phyloP scores from a whole-genome alignment of 2,888 invertebrate species.

The Ochropacha duplaris region DNA sequence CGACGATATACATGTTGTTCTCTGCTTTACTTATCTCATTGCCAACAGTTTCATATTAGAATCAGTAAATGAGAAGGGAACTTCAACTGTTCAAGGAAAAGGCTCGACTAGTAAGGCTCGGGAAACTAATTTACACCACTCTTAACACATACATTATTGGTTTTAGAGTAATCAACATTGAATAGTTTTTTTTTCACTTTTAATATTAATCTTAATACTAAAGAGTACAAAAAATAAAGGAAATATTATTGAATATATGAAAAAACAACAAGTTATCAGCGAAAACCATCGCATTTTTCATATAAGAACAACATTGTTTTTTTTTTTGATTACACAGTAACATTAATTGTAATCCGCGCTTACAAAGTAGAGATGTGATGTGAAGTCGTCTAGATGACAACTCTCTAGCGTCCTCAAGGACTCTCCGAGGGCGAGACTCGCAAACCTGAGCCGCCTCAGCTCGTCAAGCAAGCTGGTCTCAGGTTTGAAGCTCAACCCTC shows the following conservation, averaged over 20 bases:
- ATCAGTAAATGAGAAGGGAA: slow-evolving; percentile 47
- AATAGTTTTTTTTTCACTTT: slow-evolving; percentile 74
- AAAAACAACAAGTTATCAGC: slow-evolving; percentile 80
- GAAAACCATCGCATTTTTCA: slow-evolving; percentile 75
- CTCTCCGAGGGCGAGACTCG: slow-evolving; percentile 19
- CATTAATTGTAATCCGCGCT: slow-evolving; percentile 72
- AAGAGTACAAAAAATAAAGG: slow-evolving; percentile 84
- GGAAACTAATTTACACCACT: slow-evolving; percentile 78
- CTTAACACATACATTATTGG: slow-evolving; percentile 77
- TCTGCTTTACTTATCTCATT: slow-evolving; percentile 34
- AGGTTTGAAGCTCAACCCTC: slow-evolving; percentile 18
- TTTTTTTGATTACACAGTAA: slow-evolving; percentile 78
- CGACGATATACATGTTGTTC: slow-evolving; percentile 50
- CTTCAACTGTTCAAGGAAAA: slow-evolving; percentile 76
- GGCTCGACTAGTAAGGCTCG: slow-evolving; percentile 78
- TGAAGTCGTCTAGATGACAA: slow-evolving; percentile 28
- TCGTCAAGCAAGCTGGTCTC: too few species aligned
- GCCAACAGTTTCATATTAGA: slow-evolving; percentile 34
- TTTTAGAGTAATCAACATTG: slow-evolving; percentile 83
- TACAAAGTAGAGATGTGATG: slow-evolving; percentile 63
- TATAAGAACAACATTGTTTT: slow-evolving; percentile 81
- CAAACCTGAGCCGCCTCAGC: slow-evolving; percentile 12
- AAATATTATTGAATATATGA: slow-evolving; percentile 82
- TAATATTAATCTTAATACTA: slow-evolving; percentile 81
- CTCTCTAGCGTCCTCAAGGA: slow-evolving; percentile 29